Conservation (phyloP, 2,888 invertebrate species). For the Chaitophorus viminalis region DNA sequence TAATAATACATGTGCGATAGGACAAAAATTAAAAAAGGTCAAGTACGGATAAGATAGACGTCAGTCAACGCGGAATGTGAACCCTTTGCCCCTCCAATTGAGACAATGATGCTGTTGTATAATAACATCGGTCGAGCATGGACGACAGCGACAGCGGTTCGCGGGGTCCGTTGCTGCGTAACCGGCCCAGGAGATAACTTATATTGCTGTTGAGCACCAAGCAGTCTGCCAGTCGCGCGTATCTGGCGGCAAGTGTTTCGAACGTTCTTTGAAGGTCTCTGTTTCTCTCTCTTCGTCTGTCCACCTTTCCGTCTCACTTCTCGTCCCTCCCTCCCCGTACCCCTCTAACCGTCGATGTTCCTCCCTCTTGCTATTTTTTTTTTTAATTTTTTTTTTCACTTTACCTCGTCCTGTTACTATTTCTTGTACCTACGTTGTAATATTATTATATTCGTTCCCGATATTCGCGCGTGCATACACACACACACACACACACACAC, state of each 20-base stretch:
- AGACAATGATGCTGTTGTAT: constrained; percentile 44
- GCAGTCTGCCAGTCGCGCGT: constrained; percentile 53
- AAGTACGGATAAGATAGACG: constrained; percentile 46
- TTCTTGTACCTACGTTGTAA: too few relatives aligned
- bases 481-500: neutral
- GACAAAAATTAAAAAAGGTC: constrained; percentile 44
- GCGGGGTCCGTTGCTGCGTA: constrained; percentile 28
- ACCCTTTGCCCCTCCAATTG: constrained; percentile 20
- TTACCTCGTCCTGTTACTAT: neutral
- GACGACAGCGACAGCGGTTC: constrained; percentile 2
- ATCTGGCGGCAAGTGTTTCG: constrained; percentile 42
- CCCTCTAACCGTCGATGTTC: constrained; percentile 1
- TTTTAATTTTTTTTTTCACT: neutral
- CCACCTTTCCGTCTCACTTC: constrained; percentile 38
- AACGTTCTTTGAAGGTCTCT: constrained; percentile 52
- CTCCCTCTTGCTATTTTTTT: neutral
- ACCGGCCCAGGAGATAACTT: constrained; percentile 50
- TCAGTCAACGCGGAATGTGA: constrained; percentile 44
- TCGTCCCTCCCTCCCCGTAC: constrained; percentile 1
- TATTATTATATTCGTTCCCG: neutral
- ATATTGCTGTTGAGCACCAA: constrained; percentile 57
- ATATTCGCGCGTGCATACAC: neutral
- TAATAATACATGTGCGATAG: constrained; percentile 4
- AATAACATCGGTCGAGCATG: constrained; percentile 27
- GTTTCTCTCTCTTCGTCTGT: constrained; percentile 32